These are phyloP conservation scores for Ligdia adustata DNA, from an alignment of 2,888 invertebrate species.

Conservation along the genomic window DNA sequence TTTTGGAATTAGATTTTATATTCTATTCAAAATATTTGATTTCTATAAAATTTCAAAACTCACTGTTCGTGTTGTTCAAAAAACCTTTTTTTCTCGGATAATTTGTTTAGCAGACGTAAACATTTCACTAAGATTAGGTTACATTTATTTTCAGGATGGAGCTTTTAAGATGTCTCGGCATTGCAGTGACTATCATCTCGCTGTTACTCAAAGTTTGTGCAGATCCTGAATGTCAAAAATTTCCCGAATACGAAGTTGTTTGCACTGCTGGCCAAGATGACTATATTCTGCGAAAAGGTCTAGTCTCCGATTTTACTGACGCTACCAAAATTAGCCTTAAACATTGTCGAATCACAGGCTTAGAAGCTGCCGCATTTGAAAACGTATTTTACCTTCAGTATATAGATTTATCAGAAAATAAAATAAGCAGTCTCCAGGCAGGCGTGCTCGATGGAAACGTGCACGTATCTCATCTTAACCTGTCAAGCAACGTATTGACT, in stretches of 20 bases:
- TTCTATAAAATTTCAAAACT: too few species aligned
- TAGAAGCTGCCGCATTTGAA: conserved; percentile 50
- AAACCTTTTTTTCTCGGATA: too few species aligned
- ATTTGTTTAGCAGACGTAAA: neutral
- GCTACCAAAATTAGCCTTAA: conserved; percentile 40
- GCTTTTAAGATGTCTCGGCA: neutral
- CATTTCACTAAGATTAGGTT: neutral
- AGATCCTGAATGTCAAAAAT: conserved; percentile 34
- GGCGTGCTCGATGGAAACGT: conserved; percentile 49
- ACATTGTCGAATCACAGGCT: conserved; percentile 39
- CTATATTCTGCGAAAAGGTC: conserved; percentile 38
- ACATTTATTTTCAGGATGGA: conserved; percentile 19
- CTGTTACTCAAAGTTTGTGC: conserved; percentile 1
- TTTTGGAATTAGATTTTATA: too few species aligned
- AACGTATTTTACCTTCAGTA: conserved; percentile 44
- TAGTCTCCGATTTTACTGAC: conserved; percentile 41
- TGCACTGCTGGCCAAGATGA: conserved; percentile 38
- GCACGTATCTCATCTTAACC: conserved; percentile 47
- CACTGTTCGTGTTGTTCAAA: too few species aligned
- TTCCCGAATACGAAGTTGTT: conserved; percentile 33
- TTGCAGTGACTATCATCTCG: conserved; percentile 6
- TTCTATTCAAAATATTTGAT: too few species aligned
- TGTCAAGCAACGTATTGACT: conserved; percentile 52
- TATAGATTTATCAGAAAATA: conserved; percentile 56
- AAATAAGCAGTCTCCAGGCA: conserved; percentile 44